These are phyloP conservation scores for Barnardius zonarius DNA, from an alignment of 2,113 vertebrate genomes.

Conservation along the genomic window DNA sequence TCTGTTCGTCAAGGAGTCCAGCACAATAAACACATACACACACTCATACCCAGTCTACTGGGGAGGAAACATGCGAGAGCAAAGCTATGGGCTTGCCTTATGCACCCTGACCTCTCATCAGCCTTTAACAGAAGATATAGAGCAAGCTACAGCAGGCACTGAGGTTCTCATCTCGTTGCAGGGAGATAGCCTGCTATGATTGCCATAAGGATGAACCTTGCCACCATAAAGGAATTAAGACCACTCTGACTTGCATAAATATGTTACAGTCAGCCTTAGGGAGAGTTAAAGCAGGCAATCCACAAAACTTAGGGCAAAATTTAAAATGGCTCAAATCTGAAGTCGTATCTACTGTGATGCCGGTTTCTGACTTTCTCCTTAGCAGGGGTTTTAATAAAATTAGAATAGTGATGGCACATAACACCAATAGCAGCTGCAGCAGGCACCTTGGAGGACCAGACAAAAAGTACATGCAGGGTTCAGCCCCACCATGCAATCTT, in stretches of 20 bases:
- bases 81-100: not conserved
- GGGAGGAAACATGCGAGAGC: not conserved
- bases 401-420: not conserved
- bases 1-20: not conserved
- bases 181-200: not conserved
- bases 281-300: not conserved
- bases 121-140: not conserved
- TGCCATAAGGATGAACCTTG: not conserved
- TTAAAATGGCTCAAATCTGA: not conserved
- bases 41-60: not conserved
- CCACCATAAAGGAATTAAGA: not conserved
- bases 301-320: not conserved
- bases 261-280: not conserved
- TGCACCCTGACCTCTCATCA: not conserved
- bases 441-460: not conserved
- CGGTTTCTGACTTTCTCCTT: not conserved
- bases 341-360: not conserved
- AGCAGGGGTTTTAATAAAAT: not conserved
- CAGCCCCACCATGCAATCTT: not conserved
- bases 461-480: fast-evolving
- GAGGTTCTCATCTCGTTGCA: not conserved
- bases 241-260: not conserved
- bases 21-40: fast-evolving
- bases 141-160: not conserved
- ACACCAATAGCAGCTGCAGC: not conserved